A percentile compares a stretch with the other conserved stretches of the same genome.
phyloP scores from a whole-genome alignment of 2,113 vertebrate species.

The Polypterus senegalus region DNA sequence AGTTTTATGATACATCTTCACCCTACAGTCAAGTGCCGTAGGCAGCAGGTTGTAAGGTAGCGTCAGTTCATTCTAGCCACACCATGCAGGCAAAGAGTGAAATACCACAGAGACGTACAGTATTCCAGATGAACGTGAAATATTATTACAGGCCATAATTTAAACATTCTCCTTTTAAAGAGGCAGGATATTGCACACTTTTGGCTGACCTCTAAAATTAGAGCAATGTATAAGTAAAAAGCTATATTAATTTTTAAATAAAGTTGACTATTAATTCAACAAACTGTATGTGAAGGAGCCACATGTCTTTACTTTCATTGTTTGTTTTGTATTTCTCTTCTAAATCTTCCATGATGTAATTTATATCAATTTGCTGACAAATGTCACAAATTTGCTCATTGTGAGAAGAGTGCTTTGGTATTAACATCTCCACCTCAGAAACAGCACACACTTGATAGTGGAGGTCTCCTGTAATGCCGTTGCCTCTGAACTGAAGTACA shows the following conservation, averaged over 20 bases:
- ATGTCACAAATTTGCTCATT: neutral
- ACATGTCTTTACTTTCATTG: neutral
- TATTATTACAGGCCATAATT: slow-evolving; percentile 42
- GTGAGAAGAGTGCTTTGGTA: slow-evolving; percentile 7
- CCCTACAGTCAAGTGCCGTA: slow-evolving; percentile 30
- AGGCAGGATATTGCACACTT: slow-evolving; percentile 12
- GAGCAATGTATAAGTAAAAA: too few relatives aligned
- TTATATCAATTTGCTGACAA: neutral
- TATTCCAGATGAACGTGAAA: slow-evolving; percentile 49
- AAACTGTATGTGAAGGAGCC: too few relatives aligned
- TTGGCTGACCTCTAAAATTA: too few relatives aligned
- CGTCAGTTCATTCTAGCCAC: slow-evolving; percentile 40
- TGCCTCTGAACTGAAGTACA: slow-evolving; percentile 34
- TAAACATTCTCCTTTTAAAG: slow-evolving; percentile 23
- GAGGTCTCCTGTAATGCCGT: neutral
- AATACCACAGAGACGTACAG: slow-evolving; percentile 49
- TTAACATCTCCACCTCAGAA: slow-evolving; percentile 13
- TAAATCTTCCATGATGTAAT: slow-evolving; percentile 7
- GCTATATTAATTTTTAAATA: too few relatives aligned
- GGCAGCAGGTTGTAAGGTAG: slow-evolving; percentile 42
- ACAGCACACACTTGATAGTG: slow-evolving; percentile 12
- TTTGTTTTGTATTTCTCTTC: slow-evolving; percentile 12
- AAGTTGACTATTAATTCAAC: too few relatives aligned
- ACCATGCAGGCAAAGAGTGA: slow-evolving; percentile 44
- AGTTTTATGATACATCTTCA: slow-evolving; percentile 28